Evolutionary conservation across 2,888 invertebrate species (phyloP).

Genomic region (Gryllus longicercus): DNA sequence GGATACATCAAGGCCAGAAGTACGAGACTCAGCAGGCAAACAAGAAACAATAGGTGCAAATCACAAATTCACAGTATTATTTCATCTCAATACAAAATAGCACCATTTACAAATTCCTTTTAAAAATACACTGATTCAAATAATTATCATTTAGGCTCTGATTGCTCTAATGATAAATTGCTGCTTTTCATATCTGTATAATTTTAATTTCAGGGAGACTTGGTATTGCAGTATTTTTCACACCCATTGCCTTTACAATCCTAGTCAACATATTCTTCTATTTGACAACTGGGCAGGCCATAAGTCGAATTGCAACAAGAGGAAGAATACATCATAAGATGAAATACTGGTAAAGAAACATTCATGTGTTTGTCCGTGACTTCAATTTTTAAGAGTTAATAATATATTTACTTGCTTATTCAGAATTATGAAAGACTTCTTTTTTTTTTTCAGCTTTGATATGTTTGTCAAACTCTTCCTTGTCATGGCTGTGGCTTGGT

Average conservation of each 20-base stretch:
- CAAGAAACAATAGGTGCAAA: conserved; percentile 68
- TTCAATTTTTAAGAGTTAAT: conserved; percentile 51
- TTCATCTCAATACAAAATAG: too few species aligned
- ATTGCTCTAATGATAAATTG: background rate
- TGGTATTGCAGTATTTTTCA: conserved; percentile 78
- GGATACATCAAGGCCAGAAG: conserved; percentile 51
- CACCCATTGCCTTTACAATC: conserved; percentile 75
- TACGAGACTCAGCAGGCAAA: conserved; percentile 49
- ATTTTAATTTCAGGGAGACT: conserved; percentile 62
- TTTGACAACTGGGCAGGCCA: conserved; percentile 71
- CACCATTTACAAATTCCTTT: too few species aligned
- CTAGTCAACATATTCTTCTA: conserved; percentile 76
- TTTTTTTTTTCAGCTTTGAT: conserved; percentile 63
- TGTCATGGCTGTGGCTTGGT: conserved; percentile 72
- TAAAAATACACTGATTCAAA: too few species aligned
- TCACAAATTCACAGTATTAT: too few species aligned
- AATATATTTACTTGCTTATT: conserved; percentile 39
- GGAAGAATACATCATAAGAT: conserved; percentile 83
- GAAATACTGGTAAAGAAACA: conserved; percentile 65
- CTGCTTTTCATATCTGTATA: conserved; percentile 18
- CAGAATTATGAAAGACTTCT: conserved; percentile 23
- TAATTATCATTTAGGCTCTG: too few species aligned
- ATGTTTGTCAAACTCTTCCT: conserved; percentile 72
- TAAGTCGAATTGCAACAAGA: conserved; percentile 77
- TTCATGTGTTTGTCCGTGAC: background rate